These are phyloP conservation scores for Paedocypris micromegethes DNA, from an alignment of 2,797 vertebrate genomes.

Conservation along the genomic window DNA sequence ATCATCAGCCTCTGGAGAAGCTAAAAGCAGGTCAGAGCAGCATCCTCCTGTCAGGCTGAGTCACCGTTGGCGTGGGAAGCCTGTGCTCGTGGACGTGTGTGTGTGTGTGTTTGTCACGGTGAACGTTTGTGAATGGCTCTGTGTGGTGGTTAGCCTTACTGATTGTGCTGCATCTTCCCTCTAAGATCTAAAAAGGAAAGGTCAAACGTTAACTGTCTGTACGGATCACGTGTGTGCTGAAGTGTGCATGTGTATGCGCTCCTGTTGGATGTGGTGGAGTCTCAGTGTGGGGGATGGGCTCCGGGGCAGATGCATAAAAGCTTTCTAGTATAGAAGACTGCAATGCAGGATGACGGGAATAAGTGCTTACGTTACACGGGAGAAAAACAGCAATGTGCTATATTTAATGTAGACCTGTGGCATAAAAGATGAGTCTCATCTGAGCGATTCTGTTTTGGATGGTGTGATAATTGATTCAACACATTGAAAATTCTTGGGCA, in stretches of 20 bases:
- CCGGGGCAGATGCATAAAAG: slow-evolving; percentile 9
- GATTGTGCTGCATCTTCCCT: background rate
- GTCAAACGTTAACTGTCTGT: background rate
- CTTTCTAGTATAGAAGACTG: slow-evolving; percentile 34
- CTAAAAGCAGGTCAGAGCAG: slow-evolving; percentile 83
- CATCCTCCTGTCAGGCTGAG: slow-evolving; percentile 43
- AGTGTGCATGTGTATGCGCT: background rate
- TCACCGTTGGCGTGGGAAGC: slow-evolving; percentile 18
- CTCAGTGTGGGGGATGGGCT: slow-evolving; percentile 20
- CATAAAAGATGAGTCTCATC: background rate
- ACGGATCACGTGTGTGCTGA: background rate
- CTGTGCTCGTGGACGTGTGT: slow-evolving; percentile 7
- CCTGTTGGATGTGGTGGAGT: background rate
- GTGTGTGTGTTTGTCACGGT: slow-evolving; percentile 8
- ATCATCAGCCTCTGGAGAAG: slow-evolving; percentile 77
- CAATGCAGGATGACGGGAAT: slow-evolving; percentile 8
- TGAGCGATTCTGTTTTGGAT: too few species aligned
- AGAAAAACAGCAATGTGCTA: slow-evolving; percentile 3
- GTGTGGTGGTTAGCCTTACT: slow-evolving; percentile 5
- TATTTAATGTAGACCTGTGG: background rate
- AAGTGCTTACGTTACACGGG: slow-evolving; percentile 6
- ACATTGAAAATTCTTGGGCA: too few species aligned
- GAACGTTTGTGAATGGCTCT: slow-evolving; percentile 25
- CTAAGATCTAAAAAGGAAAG: slow-evolving; percentile 4
- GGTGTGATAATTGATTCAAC: too few species aligned